Conservation (phyloP, 2,888 invertebrate genomes). For the Mechanitis mazaeus region DNA sequence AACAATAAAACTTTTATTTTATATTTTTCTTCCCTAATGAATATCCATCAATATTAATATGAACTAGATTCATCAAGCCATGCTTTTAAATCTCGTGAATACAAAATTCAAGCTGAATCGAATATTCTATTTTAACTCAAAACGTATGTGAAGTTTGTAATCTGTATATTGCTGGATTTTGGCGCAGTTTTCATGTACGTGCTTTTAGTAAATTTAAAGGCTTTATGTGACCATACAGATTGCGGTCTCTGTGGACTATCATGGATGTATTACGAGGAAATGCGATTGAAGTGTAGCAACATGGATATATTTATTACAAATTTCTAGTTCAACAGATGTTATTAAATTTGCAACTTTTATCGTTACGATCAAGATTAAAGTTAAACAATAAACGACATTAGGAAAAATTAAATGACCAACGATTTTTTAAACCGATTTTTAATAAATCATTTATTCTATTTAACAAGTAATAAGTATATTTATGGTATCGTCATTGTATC, state of each 20-base stretch:
- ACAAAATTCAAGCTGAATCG: neutral
- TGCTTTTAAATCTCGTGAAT: slow-evolving; percentile 1
- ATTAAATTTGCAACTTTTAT: too few species aligned
- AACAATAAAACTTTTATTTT: too few species aligned
- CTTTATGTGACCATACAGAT: slow-evolving; percentile 6
- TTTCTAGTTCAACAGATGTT: too few species aligned
- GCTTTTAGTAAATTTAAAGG: slow-evolving; percentile 6
- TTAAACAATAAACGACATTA: too few species aligned
- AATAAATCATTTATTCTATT: too few species aligned
- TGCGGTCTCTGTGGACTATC: slow-evolving; percentile 1
- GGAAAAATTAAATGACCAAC: too few species aligned
- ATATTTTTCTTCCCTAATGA: too few species aligned
- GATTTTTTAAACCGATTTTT: too few species aligned
- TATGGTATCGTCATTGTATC: too few species aligned
- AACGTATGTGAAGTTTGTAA: slow-evolving; percentile 3
- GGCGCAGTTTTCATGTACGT: slow-evolving; percentile 4
- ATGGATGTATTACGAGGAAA: neutral
- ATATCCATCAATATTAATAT: neutral
- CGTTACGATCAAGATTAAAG: too few species aligned
- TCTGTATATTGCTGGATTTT: slow-evolving; percentile 4
- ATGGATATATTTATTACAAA: neutral
- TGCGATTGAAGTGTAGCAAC: neutral
- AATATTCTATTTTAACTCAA: slow-evolving; percentile 1
- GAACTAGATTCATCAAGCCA: neutral
- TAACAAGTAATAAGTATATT: too few species aligned